A percentile compares a stretch with the other conserved stretches of the same genome.
Conservation (phyloP, 2,888 invertebrate species). For the Ramazzottius varieornatus region DNA sequence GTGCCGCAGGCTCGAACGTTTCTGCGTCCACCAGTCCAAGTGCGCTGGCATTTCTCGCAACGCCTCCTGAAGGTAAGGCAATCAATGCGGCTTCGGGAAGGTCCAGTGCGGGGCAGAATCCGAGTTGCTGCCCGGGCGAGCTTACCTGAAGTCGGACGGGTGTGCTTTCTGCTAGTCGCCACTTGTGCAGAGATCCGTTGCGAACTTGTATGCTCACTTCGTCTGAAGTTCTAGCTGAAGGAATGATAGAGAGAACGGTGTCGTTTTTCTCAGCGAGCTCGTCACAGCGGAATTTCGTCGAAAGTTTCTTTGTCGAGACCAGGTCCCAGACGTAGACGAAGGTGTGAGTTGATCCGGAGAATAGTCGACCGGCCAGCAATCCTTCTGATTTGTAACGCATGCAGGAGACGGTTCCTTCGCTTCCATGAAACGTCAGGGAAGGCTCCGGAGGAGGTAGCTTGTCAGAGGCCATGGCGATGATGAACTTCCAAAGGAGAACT, state of each 20-base stretch:
- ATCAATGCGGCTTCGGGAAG: too few species aligned
- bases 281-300: background rate
- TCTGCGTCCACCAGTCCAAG: too few species aligned
- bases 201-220: background rate
- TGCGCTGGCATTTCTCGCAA: too few species aligned
- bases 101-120: too few species aligned
- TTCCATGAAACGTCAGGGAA: background rate
- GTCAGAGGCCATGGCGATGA: too few species aligned
- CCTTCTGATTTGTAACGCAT: background rate
- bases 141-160: too few species aligned
- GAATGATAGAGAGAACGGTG: background rate
- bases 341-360: background rate
- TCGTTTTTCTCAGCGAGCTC: background rate
- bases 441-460: too few species aligned
- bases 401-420: background rate
- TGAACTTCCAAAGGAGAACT: too few species aligned
- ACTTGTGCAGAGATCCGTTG: background rate
- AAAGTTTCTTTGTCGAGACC: background rate
- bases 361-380: background rate
- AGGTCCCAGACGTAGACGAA: background rate
- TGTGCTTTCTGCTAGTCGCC: background rate
- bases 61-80: too few species aligned
- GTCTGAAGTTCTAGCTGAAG: background rate
- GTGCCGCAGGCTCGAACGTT: too few species aligned
- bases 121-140: too few species aligned